Conservation (phyloP, 92 coral and sea anemone genomes). For the Pocillopora meandrina region DNA sequence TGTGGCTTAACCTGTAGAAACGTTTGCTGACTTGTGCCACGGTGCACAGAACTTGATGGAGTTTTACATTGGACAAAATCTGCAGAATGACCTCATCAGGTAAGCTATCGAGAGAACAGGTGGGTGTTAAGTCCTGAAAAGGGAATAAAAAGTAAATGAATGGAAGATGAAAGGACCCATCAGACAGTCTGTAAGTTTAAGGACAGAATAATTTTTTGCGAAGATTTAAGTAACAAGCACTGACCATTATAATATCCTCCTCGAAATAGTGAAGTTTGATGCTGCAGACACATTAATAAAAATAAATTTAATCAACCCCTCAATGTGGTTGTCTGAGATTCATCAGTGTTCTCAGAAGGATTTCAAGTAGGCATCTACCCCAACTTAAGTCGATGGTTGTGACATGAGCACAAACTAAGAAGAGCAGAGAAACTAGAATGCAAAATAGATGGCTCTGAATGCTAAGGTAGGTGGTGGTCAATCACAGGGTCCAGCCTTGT, state of each 20-base stretch:
- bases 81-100: slow-evolving; percentile 32
- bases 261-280: slow-evolving; percentile 24
- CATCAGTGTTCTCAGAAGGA: too few relatives aligned
- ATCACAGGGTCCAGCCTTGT: too few relatives aligned
- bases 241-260: slow-evolving; percentile 5
- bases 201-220: slow-evolving; percentile 3
- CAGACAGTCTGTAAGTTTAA: slow-evolving; percentile 19
- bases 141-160: slow-evolving; percentile 17
- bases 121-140: slow-evolving; percentile 32
- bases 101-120: slow-evolving; percentile 34
- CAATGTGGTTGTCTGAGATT: slow-evolving; percentile 18
- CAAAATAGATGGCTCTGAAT: too few relatives aligned
- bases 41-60: slow-evolving; percentile 32
- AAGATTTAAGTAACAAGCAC: slow-evolving; percentile 17
- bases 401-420: too few relatives aligned
- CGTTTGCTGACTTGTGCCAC: slow-evolving; percentile 28
- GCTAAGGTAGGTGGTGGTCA: too few relatives aligned
- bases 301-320: slow-evolving; percentile 24
- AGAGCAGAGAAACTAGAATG: too few relatives aligned
- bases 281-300: slow-evolving; percentile 24
- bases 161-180: slow-evolving; percentile 30
- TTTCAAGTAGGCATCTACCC: too few relatives aligned
- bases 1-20: slow-evolving; percentile 34
- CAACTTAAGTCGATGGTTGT: too few relatives aligned
- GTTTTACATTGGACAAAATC: slow-evolving; percentile 12